phyloP scores from a whole-genome alignment of 2,113 vertebrate species.

The Neolamprologus ventralis region DNA sequence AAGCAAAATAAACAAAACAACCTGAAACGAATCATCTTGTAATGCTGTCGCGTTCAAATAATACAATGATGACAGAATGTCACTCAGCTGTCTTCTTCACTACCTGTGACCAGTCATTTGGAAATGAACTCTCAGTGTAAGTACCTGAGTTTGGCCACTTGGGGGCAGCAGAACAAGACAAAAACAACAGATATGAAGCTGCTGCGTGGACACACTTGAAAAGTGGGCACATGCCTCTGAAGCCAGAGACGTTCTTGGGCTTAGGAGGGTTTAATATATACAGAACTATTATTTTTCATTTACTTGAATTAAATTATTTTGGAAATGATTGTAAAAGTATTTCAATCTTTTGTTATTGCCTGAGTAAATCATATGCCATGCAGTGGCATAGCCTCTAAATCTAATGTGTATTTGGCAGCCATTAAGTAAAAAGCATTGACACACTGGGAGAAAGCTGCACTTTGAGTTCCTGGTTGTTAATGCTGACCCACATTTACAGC shows the following conservation, averaged over 20 bases:
- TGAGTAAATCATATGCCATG: fast-evolving
- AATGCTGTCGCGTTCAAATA: background rate
- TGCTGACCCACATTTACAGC: background rate
- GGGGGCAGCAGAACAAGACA: background rate
- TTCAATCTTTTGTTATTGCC: background rate
- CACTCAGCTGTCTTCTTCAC: background rate
- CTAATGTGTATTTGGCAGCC: background rate
- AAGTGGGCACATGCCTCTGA: background rate
- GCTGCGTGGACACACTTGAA: background rate
- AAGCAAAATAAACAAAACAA: background rate
- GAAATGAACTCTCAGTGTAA: background rate
- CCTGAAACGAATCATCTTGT: background rate
- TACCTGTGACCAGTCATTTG: background rate
- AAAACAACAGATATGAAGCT: background rate
- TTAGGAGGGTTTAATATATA: background rate
- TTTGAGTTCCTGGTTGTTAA: background rate
- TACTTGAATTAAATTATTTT: background rate
- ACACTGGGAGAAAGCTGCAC: background rate
- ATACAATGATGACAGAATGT: background rate
- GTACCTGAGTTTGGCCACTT: background rate
- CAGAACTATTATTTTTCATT: background rate
- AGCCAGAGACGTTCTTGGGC: fast-evolving
- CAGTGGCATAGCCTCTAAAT: background rate
- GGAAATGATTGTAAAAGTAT: background rate
- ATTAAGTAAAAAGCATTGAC: background rate